These are phyloP conservation scores for Lonchura striata DNA, from an alignment of 2,113 vertebrate species.

Conservation along the genomic window DNA sequence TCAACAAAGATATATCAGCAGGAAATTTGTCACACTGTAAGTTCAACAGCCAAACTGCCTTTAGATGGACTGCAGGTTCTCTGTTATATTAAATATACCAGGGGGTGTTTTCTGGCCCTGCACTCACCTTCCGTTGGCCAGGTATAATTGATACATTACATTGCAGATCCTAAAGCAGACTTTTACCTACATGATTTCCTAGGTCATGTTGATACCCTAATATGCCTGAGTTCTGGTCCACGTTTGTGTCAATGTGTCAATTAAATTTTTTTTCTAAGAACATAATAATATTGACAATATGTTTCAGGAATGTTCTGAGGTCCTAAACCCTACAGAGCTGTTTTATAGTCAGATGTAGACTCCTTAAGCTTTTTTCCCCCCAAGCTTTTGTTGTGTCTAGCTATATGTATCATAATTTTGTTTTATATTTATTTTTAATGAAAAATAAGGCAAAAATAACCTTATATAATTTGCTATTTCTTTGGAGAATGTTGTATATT, in stretches of 20 bases:
- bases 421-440: background rate
- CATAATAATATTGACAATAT: background rate
- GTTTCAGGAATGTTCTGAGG: background rate
- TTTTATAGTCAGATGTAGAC: background rate
- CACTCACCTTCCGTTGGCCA: background rate
- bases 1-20: background rate
- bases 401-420: background rate
- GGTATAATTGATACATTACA: background rate
- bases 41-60: background rate
- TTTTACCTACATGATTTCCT: background rate
- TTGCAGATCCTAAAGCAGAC: background rate
- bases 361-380: background rate
- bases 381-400: background rate
- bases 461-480: background rate
- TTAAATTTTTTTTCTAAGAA: background rate
- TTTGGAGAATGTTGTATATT: background rate
- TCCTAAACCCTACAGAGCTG: background rate
- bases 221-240: background rate
- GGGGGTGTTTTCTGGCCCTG: background rate
- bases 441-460: background rate
- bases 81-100: background rate
- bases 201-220: background rate
- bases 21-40: background rate
- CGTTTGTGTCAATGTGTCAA: background rate
- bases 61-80: background rate